Conservation (phyloP, 1,140 invertebrate genomes). For the Linepithema humile region DNA sequence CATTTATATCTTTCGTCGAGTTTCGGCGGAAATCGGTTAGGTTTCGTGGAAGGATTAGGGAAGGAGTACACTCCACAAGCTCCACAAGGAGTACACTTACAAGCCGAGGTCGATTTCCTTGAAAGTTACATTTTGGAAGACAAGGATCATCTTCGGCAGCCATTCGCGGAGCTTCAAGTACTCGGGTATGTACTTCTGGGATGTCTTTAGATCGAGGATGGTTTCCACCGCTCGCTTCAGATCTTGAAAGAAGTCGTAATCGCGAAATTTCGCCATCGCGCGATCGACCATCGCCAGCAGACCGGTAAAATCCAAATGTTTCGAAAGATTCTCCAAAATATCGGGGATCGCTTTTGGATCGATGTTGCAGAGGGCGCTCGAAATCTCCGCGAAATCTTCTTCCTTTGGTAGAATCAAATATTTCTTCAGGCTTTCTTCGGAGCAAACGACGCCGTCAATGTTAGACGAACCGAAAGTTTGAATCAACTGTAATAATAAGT, state of each 20-base stretch:
- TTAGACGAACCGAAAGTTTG: slow-evolving; percentile 78
- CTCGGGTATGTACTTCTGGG: slow-evolving; percentile 83
- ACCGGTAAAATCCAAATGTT: slow-evolving; percentile 78
- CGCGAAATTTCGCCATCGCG: slow-evolving; percentile 78
- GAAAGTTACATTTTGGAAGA: slow-evolving; percentile 75
- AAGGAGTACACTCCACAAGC: too few relatives aligned
- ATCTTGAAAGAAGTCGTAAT: slow-evolving; percentile 79
- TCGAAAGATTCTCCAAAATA: slow-evolving; percentile 76
- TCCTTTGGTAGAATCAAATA: slow-evolving; percentile 75
- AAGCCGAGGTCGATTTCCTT: slow-evolving; percentile 77
- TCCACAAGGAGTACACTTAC: too few relatives aligned
- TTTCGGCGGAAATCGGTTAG: too few relatives aligned
- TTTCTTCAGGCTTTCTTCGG: slow-evolving; percentile 76
- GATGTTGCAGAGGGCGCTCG: slow-evolving; percentile 76
- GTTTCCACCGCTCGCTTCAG: slow-evolving; percentile 76
- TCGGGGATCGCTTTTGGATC: slow-evolving; percentile 75
- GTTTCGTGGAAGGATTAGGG: too few relatives aligned
- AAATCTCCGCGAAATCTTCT: slow-evolving; percentile 72
- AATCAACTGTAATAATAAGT: slow-evolving; percentile 73
- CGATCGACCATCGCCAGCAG: slow-evolving; percentile 76
- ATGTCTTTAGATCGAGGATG: slow-evolving; percentile 81
- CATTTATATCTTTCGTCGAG: background rate
- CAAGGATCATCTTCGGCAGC: slow-evolving; percentile 75
- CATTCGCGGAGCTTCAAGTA: slow-evolving; percentile 80
- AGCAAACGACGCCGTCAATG: slow-evolving; percentile 77